Evolutionary conservation across 2,797 vertebrate genomes (phyloP), one percentile per base, ranked within the genome.

Genomic region (Lagodon rhomboides): DNA sequence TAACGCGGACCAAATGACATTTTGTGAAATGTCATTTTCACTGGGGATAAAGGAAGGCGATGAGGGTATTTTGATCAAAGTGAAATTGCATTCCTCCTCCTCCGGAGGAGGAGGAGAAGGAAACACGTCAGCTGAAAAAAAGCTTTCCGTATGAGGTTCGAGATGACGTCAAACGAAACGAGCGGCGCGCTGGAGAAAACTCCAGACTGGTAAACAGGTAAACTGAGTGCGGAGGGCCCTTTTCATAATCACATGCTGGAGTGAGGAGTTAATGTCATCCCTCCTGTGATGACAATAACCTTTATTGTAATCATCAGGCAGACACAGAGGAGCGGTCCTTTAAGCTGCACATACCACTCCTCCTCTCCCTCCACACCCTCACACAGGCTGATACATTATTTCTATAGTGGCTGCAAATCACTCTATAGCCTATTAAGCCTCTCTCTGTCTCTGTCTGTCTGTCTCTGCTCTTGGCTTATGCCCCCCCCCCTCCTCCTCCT

Each of bases 1-100:
- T 79, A 75, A 87, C 79, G 53, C 7, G 53, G 81, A 61, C 54
- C 17, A 83, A 85, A 84, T 90, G 87, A 90, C 93, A 91, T 93
- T 92, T 90, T 77, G 77, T 11, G 61, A 91, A 93, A 92, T 91
- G 90, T 89, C 90, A 92, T 90, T 93, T 91, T 90, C 75, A 68
- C 81, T 46, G 61, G 68, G 79, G 75, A 93, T 90, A 82, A 91
- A 88, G 75, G 30, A 49, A 76, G 75, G 60, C 56, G 68, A 79
- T 44, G 59, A 68, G 80, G 80, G 85, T 77, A 84, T 90, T 92
- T 88, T 87, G 84, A 92, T 93, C 88, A 90, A 84, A 88, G 89
- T 53, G 75, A 86, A 89, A 90, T 82, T 88, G 84, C 82, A 82
- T 87, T 84, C 70, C 74, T 84, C 80, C 82, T 84, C 73, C 76